A percentile compares a stretch with the other conserved stretches of the same genome.
Evolutionary conservation across 2,888 invertebrate genomes (phyloP).

Genomic region (Drosophila mimica): DNA sequence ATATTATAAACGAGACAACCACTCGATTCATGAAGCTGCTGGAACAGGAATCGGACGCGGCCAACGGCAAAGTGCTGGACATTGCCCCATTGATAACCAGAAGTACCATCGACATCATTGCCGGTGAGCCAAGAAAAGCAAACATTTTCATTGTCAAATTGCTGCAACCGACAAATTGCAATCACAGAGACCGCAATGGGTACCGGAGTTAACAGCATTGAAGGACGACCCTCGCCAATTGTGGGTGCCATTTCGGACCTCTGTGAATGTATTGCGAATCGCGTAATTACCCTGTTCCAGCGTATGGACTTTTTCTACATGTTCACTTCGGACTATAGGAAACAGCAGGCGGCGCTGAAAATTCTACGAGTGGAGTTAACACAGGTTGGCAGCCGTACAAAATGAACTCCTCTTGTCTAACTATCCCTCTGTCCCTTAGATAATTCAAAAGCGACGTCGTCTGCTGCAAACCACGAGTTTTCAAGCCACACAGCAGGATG

Average conservation of each 20-base stretch:
- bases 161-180: neutral
- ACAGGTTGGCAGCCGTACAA: conserved; percentile 11
- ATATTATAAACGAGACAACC: conserved; percentile 85
- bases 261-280: conserved; percentile 54
- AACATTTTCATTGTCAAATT: neutral
- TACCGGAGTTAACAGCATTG: conserved; percentile 62
- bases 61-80: conserved; percentile 81
- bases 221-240: conserved; percentile 71
- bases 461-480: conserved; percentile 30
- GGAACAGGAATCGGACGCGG: conserved; percentile 39
- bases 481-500: conserved; percentile 21
- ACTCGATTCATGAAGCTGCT: conserved; percentile 84
- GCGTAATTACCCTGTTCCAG: conserved; percentile 56
- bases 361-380: conserved; percentile 61
- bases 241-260: conserved; percentile 84
- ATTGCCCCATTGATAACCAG: conserved; percentile 85
- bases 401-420: neutral
- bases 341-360: conserved; percentile 82
- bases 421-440: conserved; percentile 15
- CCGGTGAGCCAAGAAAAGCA: conserved; percentile 43
- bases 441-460: conserved; percentile 56
- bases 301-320: conserved; percentile 67
- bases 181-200: conserved; percentile 69
- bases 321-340: conserved; percentile 85
- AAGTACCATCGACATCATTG: conserved; percentile 85